Base-by-base conservation (phyloP, 92 coral and sea anemone species). In the Chrysogorgia sp. region DNA sequence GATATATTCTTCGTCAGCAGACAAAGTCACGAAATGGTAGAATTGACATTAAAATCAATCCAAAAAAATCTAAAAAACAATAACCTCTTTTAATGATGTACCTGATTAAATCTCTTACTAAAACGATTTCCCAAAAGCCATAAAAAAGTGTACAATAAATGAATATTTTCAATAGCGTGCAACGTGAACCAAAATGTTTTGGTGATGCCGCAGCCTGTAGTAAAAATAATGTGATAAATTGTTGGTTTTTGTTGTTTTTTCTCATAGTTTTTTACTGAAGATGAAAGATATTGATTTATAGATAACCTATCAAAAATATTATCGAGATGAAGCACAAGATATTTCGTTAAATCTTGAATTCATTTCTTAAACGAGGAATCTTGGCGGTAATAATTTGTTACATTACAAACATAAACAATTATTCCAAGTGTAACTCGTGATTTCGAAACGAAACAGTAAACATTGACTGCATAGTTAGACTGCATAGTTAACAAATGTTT, bases 321-420 rank as follows among this genome's bases (percentile, higher is more conserved):
- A n/a, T n/a, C n/a, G n/a, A n/a, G n/a, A n/a, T n/a, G n/a, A 37
- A 4, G 12, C 6, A 4, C 12, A 5, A 37, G 43, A 15, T 47
- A 6, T 6, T 47, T 37, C n/a, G 8, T 34, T 7, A 26, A 63
- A 33, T 20, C 20, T 31, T 63, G 34, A n/a, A n/a, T n/a, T 33
- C 32, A 58, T 10, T 34, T 30, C 15, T 1, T 22, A 60, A 26
- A 24, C 7, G 34, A 21, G 45, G 69, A 9, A 26, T 26, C 12
- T 60, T 31, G n/a, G 69, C 69, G 69, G 69, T 23, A 10, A 63
- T 8, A 63, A 63, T 25, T 47, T 63, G 69, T 26, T 19, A 63
- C 69, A 34, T 37, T 4, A 29, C 53, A 65, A 65, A 65, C 45
- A 24, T 65, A 65, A 65, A 65, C 72, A 65, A 22, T 31, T 32